A percentile compares a stretch with the other conserved stretches of the same genome.
Conservation (phyloP, 2,888 invertebrate genomes). For the Gryllus longicercus region DNA sequence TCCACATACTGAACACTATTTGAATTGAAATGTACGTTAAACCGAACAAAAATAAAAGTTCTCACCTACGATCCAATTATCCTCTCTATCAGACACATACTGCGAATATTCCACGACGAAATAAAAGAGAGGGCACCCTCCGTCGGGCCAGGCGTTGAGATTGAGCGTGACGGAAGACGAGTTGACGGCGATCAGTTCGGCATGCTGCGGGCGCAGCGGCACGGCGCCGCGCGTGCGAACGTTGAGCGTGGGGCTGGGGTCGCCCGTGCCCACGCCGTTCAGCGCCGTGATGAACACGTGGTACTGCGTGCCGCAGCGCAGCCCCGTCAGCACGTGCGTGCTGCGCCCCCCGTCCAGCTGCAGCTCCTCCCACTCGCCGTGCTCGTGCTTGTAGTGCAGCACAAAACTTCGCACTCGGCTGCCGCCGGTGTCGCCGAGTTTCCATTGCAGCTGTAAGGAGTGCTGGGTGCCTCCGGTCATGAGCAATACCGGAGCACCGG, state of each 20-base stretch:
- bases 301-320: conserved; percentile 41
- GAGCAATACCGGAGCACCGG: conserved; percentile 42
- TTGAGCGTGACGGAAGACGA: conserved; percentile 41
- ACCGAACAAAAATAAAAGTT: no score
- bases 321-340: conserved; percentile 38
- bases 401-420: conserved; percentile 42
- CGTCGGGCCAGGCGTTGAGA: conserved; percentile 41
- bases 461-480: conserved; percentile 41
- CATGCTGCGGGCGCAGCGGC: conserved; percentile 39
- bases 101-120: conserved; percentile 43
- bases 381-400: conserved; percentile 43
- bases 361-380: conserved; percentile 42
- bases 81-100: conserved; percentile 37
- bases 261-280: conserved; percentile 41
- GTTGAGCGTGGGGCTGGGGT: conserved; percentile 40
- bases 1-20: no score
- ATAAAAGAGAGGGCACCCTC: conserved; percentile 42
- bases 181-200: conserved; percentile 40
- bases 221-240: conserved; percentile 41
- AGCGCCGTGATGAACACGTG: conserved; percentile 39
- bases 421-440: conserved; percentile 43
- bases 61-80: conserved; percentile 37
- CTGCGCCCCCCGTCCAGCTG: conserved; percentile 39
- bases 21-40: no score
- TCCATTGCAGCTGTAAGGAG: conserved; percentile 43